Percentiles rank a stretch among this genome's conserved stretches.
Evolutionary conservation across 2,888 invertebrate genomes (phyloP).

Genomic region (Mechanitis messenoides): DNA sequence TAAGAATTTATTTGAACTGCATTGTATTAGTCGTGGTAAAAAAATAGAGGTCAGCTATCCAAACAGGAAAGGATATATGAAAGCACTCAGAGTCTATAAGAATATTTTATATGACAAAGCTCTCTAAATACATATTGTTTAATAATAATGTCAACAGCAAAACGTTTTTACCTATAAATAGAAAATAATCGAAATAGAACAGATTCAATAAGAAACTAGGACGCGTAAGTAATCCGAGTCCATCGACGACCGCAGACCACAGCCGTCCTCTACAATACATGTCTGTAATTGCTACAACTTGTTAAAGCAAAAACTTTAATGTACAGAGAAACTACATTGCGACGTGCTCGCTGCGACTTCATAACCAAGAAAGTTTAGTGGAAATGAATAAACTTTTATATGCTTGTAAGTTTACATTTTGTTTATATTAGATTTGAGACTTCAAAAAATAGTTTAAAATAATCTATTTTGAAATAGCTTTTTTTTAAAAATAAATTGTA

Average conservation of each 20-base stretch:
- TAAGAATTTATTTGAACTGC: conserved; percentile 1
- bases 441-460: no score
- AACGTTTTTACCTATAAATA: conserved; percentile 5
- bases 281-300: conserved; percentile 36
- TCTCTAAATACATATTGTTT: no score
- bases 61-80: conserved; percentile 2
- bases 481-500: no score
- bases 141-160: not conserved
- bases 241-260: conserved; percentile 46
- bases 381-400: not conserved
- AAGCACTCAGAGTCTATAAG: not conserved
- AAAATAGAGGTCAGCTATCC: not conserved
- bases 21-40: not conserved
- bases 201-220: conserved; percentile 38
- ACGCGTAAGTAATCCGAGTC: conserved; percentile 45
- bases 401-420: no score
- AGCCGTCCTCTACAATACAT: conserved; percentile 37
- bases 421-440: no score
- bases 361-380: conserved; percentile 1
- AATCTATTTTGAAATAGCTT: no score
- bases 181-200: conserved; percentile 9
- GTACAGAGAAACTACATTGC: conserved; percentile 4
- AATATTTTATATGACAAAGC: no score
- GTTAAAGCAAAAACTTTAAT: conserved; percentile 22
- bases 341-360: not conserved